Base-by-base conservation (phyloP, 64 coral and sea anemone genomes). In the Dendronephthya gigantea region DNA sequence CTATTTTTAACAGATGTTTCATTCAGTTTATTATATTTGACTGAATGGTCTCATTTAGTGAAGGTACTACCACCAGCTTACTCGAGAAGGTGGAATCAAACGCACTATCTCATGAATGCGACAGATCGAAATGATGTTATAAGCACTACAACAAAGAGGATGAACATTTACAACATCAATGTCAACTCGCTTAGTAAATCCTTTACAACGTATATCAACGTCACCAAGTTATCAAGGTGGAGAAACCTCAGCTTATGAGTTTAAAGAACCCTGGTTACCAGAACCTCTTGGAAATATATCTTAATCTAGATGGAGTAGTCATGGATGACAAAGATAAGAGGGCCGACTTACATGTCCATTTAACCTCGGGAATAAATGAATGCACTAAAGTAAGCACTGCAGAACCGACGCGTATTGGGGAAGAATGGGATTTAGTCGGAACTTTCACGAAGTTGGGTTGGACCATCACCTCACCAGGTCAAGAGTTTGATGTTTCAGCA, bases 241-340 rank as follows among this genome's bases (percentile, higher is more conserved):
- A 92, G 32, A 88, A 84, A 16, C 43, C 65, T 8, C 52, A 50
- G 5, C 82, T 92, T 4, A 38, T 88, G 31, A 76, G 47, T 0
- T 9, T 92, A 16, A 41, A 79, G n/a, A 88, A 92, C 37, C 90
- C 86, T 19, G 28, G 31, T 14, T 92, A 92, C 39, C 45, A 13
- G 6, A 82, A 83, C 7, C 16, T 35, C 5, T 84, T 90, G 4
- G 34, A 35, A 4, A 29, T 12, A 37, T 62, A 82, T 35, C 1
- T 7, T 0, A 85, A 92, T 40, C 83, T 88, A 8, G 66, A 84
- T 11, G 82, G 49, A 65, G 90, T 92, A 1, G 9, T 34, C 82
- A 87, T 92, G 56, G 62, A 92, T 50, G 90, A 92, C 39, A 33
- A 84, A 14, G 86, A 88, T 14, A 41, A 25, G 12, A 87, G 87